phyloP scores from a whole-genome alignment of 1,140 invertebrate species.

The Mylabris phalerata region DNA sequence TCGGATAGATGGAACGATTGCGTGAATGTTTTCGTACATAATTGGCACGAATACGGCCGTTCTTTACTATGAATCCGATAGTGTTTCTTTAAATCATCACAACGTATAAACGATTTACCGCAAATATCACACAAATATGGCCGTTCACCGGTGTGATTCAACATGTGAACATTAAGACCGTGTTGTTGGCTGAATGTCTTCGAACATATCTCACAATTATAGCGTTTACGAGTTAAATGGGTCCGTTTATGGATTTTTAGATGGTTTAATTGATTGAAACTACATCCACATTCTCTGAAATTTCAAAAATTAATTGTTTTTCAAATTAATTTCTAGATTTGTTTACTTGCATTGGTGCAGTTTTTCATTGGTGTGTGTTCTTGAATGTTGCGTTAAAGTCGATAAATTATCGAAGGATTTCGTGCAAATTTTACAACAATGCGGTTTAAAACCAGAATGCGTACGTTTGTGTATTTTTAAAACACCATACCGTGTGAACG shows the following conservation, averaged over 20 bases:
- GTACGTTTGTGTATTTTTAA: slow-evolving; percentile 41
- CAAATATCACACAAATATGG: slow-evolving; percentile 16
- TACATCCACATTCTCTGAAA: slow-evolving; percentile 40
- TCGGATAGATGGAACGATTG: slow-evolving; percentile 12
- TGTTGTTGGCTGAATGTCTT: slow-evolving; percentile 39
- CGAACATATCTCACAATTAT: slow-evolving; percentile 43
- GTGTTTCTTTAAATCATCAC: slow-evolving; percentile 14
- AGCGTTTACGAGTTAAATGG: slow-evolving; percentile 45
- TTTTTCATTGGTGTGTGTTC: slow-evolving; percentile 10
- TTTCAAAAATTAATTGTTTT: background rate
- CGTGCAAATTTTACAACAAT: slow-evolving; percentile 50
- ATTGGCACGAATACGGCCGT: slow-evolving; percentile 7
- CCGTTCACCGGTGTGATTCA: slow-evolving; percentile 18
- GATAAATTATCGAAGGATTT: slow-evolving; percentile 37
- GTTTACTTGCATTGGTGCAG: slow-evolving; percentile 2
- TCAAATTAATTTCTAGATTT: background rate
- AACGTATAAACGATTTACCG: slow-evolving; percentile 16
- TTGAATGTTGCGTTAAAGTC: slow-evolving; percentile 12
- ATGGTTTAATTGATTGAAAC: slow-evolving; percentile 49
- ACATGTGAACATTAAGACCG: slow-evolving; percentile 7
- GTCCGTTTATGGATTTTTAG: slow-evolving; percentile 49
- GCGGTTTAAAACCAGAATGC: slow-evolving; percentile 55
- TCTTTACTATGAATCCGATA: slow-evolving; percentile 10
- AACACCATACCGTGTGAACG: slow-evolving; percentile 12
- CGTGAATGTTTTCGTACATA: slow-evolving; percentile 13